Evolutionary conservation across 2,113 vertebrate genomes (phyloP).

Genomic region (Prochilodus magdalenae): DNA sequence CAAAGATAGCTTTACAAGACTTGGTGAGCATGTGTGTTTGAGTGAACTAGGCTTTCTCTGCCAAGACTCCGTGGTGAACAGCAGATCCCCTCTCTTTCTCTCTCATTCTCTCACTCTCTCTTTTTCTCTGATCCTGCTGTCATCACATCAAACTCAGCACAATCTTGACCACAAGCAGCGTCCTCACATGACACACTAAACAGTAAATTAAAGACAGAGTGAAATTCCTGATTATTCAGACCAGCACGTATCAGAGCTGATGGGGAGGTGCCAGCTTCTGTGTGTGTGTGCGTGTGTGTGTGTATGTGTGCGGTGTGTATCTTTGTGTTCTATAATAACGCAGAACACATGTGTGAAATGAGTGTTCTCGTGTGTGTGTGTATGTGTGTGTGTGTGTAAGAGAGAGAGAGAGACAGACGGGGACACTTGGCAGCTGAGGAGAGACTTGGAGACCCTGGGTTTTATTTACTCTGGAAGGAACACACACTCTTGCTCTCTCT

Average conservation of each 20-base stretch:
- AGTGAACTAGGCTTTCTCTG: slow-evolving; percentile 8
- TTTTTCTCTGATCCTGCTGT: neutral
- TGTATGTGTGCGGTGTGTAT: neutral
- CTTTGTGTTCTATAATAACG: slow-evolving; percentile 55
- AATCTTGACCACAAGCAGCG: slow-evolving; percentile 24
- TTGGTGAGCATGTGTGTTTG: neutral
- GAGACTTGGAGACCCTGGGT: slow-evolving; percentile 28
- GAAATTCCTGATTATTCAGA: slow-evolving; percentile 34
- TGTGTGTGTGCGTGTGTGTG: neutral
- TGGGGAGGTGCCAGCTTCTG: slow-evolving; percentile 25
- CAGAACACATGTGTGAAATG: slow-evolving; percentile 63
- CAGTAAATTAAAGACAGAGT: slow-evolving; percentile 24
- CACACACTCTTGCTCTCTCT: neutral
- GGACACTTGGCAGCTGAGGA: slow-evolving; percentile 65
- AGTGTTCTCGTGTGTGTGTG: slow-evolving; percentile 48
- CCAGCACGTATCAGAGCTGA: slow-evolving; percentile 27
- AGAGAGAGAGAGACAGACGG: slow-evolving; percentile 55
- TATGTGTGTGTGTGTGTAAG: slow-evolving; percentile 49
- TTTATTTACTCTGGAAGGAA: slow-evolving; percentile 52
- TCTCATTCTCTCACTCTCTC: neutral
- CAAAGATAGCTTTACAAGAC: neutral
- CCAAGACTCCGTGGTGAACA: slow-evolving; percentile 14
- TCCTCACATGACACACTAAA: slow-evolving; percentile 28
- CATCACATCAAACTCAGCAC: neutral
- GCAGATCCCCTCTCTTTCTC: slow-evolving; percentile 17